Percentiles rank a stretch among this genome's conserved stretches.
Conservation (phyloP, 2,888 invertebrate species). For the Trichacis sp. region DNA sequence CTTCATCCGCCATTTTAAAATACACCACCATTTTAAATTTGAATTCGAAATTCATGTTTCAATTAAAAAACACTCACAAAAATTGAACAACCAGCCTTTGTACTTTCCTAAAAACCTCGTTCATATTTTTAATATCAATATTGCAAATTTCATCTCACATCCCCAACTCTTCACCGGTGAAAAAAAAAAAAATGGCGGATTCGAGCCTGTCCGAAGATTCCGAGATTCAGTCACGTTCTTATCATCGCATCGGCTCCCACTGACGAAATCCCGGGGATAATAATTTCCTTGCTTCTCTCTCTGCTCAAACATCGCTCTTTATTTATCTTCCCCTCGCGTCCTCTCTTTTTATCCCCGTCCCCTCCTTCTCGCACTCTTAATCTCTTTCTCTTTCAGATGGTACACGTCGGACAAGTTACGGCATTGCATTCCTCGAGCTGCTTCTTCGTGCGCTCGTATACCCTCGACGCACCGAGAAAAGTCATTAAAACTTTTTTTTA, state of each 20-base stretch:
- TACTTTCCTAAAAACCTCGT: too few relatives aligned
- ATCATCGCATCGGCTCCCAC: background rate
- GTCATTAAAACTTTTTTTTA: background rate
- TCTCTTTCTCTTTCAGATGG: constrained; percentile 39
- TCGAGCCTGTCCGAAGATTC: background rate
- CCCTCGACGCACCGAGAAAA: constrained; percentile 1
- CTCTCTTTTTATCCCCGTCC: constrained; percentile 19
- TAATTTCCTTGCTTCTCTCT: constrained; percentile 24
- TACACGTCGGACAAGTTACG: constrained; percentile 56
- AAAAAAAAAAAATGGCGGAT: too few relatives aligned
- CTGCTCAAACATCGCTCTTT: constrained; percentile 29
- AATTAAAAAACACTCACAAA: too few relatives aligned
- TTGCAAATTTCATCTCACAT: too few relatives aligned
- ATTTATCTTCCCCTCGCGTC: constrained; percentile 31
- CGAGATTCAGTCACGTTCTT: constrained; percentile 2
- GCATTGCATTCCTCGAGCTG: constrained; percentile 57
- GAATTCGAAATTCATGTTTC: too few relatives aligned
- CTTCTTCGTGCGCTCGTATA: constrained; percentile 52
- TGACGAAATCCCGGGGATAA: constrained; percentile 13
- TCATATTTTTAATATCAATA: too few relatives aligned
- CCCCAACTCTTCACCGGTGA: too few relatives aligned
- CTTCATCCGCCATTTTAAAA: too few relatives aligned
- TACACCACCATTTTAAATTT: too few relatives aligned
- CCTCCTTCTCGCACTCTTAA: constrained; percentile 37
- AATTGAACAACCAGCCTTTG: too few relatives aligned